These are phyloP conservation scores for Augochlorella aurata DNA, from an alignment of 2,888 invertebrate genomes.

Conservation along the genomic window DNA sequence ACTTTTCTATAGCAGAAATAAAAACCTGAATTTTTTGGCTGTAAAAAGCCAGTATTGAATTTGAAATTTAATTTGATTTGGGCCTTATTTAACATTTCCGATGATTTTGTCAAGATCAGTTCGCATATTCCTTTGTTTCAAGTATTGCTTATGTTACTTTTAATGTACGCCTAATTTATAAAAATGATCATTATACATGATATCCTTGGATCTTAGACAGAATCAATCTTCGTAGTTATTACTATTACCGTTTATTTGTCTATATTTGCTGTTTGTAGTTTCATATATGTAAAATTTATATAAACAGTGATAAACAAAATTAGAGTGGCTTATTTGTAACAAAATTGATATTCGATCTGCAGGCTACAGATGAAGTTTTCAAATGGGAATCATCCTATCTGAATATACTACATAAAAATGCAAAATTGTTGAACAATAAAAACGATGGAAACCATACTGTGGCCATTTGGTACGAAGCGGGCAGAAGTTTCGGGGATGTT, in stretches of 20 bases:
- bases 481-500: constrained; percentile 88
- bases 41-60: neutral
- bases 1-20: neutral
- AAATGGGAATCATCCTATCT: constrained; percentile 76
- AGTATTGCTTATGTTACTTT: neutral
- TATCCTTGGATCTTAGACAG: constrained; percentile 8
- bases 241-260: neutral
- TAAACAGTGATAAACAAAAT: neutral
- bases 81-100: constrained; percentile 44
- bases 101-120: constrained; percentile 36
- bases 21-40: neutral
- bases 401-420: constrained; percentile 65
- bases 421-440: constrained; percentile 54
- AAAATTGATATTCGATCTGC: constrained; percentile 20
- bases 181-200: neutral
- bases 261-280: neutral
- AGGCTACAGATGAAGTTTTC: constrained; percentile 77
- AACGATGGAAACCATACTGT: constrained; percentile 52
- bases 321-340: neutral
- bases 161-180: neutral
- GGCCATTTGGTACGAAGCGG: constrained; percentile 75
- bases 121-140: neutral
- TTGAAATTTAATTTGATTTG: constrained; percentile 48
- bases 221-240: constrained; percentile 10
- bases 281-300: neutral